Evolutionary conservation across 1,140 invertebrate genomes (phyloP).

Genomic region (Riptortus pedestris): DNA sequence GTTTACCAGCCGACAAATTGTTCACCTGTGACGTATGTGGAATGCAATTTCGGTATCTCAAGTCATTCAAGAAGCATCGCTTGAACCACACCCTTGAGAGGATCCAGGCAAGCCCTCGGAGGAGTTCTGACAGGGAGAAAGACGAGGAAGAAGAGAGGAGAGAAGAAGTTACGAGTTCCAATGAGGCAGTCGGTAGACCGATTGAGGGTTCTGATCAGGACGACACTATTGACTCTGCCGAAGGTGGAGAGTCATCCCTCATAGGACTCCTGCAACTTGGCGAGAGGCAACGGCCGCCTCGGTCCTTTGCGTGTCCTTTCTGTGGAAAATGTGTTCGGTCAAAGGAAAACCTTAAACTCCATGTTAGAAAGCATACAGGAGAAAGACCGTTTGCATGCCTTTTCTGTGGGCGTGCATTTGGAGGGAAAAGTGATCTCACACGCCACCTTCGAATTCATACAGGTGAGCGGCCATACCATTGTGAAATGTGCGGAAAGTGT

Average conservation of each 20-base stretch:
- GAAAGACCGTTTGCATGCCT: conserved; percentile 77
- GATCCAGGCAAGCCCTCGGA: conserved; percentile 42
- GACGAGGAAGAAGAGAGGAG: conserved; percentile 36
- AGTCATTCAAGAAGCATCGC: conserved; percentile 80
- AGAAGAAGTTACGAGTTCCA: conserved; percentile 61
- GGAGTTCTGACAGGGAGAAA: conserved; percentile 21
- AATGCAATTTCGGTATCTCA: conserved; percentile 78
- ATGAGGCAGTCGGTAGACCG: conserved; percentile 45
- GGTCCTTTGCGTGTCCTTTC: conserved; percentile 70
- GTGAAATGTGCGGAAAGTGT: conserved; percentile 81
- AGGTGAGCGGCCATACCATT: conserved; percentile 75
- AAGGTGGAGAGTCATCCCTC: conserved; percentile 47
- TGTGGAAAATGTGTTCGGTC: conserved; percentile 80
- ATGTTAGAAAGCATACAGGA: conserved; percentile 79
- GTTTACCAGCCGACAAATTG: conserved; percentile 73
- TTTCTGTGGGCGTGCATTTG: conserved; percentile 75
- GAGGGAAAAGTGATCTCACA: conserved; percentile 74
- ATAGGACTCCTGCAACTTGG: conserved; percentile 48
- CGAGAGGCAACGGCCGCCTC: conserved; percentile 49
- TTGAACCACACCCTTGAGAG: conserved; percentile 74
- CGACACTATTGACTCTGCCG: conserved; percentile 50
- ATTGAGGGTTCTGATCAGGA: conserved; percentile 47
- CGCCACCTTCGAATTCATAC: conserved; percentile 77
- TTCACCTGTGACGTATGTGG: conserved; percentile 82
- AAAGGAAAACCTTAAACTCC: conserved; percentile 77